phyloP scores from a whole-genome alignment of 2,888 invertebrate genomes.

The Geotrupes spiniger region DNA sequence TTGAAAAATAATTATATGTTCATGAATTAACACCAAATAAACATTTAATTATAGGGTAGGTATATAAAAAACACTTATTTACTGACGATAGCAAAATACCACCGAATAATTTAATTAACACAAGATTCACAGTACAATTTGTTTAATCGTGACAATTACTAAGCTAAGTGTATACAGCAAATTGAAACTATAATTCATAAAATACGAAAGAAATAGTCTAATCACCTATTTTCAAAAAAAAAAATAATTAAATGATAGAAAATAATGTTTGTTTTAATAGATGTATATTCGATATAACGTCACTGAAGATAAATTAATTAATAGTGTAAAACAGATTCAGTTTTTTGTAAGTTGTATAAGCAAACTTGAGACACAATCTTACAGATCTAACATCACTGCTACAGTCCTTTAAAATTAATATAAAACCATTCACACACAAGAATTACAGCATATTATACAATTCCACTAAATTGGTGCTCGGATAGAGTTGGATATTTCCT shows the following conservation, averaged over 20 bases:
- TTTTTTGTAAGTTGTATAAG: constrained; percentile 32
- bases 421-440: constrained; percentile 35
- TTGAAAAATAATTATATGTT: no score
- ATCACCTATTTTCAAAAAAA: constrained; percentile 12
- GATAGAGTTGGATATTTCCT: constrained; percentile 9
- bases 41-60: no score
- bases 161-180: constrained; percentile 45
- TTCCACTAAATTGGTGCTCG: constrained; percentile 36
- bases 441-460: constrained; percentile 35
- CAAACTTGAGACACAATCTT: constrained; percentile 39
- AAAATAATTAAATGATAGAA: constrained; percentile 11
- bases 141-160: constrained; percentile 34
- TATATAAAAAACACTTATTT: constrained; percentile 30
- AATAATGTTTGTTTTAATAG: background rate
- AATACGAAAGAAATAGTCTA: constrained; percentile 17
- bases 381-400: constrained; percentile 41
- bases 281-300: constrained; percentile 28
- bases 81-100: constrained; percentile 40
- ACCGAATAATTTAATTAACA: constrained; percentile 40
- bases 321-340: constrained; percentile 30
- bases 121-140: constrained; percentile 37
- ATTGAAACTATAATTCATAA: constrained; percentile 27
- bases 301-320: constrained; percentile 24
- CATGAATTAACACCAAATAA: no score
- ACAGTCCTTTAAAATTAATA: constrained; percentile 35